phyloP scores from a whole-genome alignment of 1,140 invertebrate genomes.

The Drosophila ohnishii region DNA sequence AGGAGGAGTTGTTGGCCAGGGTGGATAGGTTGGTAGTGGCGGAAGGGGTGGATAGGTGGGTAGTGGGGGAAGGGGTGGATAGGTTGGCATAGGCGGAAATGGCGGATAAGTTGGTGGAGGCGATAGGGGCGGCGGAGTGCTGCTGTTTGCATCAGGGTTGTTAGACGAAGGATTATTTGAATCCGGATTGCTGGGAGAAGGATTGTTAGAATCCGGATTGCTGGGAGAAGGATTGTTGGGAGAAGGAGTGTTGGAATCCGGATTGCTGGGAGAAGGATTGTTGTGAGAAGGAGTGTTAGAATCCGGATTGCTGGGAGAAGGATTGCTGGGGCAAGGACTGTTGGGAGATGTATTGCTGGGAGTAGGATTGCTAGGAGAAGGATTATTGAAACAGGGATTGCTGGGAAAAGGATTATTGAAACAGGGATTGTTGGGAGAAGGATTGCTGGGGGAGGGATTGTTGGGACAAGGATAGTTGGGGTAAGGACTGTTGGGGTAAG shows the following conservation, averaged over 20 bases:
- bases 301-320: background rate
- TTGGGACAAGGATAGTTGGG: background rate
- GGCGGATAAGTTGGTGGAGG: constrained; percentile 5
- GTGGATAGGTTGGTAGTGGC: constrained; percentile 5
- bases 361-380: background rate
- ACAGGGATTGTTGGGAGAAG: background rate
- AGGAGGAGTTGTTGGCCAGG: constrained; percentile 8
- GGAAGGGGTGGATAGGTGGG: constrained; percentile 6
- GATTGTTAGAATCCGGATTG: background rate
- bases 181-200: background rate
- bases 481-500: background rate
- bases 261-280: background rate
- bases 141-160: background rate
- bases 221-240: too few species aligned
- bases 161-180: background rate
- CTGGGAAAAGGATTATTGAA: background rate
- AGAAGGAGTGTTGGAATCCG: background rate
- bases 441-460: background rate
- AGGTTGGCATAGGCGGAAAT: background rate
- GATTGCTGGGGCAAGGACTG: background rate
- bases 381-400: background rate
- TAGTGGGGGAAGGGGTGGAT: background rate
- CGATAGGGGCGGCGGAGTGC: background rate
- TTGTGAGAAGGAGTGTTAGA: too few species aligned
- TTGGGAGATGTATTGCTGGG: background rate